Percentiles rank a stretch among this genome's conserved stretches.
These are phyloP conservation scores for Noctua comes DNA, from an alignment of 2,888 invertebrate genomes.

Conservation along the genomic window DNA sequence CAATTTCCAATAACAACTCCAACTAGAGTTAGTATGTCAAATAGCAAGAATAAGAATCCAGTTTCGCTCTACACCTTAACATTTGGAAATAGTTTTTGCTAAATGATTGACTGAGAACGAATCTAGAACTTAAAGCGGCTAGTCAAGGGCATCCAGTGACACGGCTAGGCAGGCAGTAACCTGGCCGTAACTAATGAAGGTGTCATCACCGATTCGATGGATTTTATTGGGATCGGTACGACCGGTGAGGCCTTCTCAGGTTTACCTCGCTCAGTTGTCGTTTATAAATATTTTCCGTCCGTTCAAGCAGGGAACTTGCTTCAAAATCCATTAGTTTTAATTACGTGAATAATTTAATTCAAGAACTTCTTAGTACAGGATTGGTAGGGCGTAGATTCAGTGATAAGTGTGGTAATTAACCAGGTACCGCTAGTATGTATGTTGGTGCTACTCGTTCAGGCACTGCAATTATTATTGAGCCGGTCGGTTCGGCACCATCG, in stretches of 20 bases:
- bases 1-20: background rate
- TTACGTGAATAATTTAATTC: constrained; percentile 51
- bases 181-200: constrained; percentile 74
- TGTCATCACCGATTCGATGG: constrained; percentile 66
- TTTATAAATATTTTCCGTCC: constrained; percentile 47
- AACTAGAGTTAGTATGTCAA: background rate
- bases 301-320: constrained; percentile 45
- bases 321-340: constrained; percentile 50
- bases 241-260: constrained; percentile 61
- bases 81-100: background rate
- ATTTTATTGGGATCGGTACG: constrained; percentile 52
- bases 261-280: constrained; percentile 45
- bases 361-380: constrained; percentile 37
- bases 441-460: constrained; percentile 56
- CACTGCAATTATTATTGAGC: constrained; percentile 74
- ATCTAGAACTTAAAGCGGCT: constrained; percentile 58
- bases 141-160: constrained; percentile 76
- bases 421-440: constrained; percentile 60
- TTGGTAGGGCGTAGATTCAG: constrained; percentile 34
- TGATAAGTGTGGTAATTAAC: constrained; percentile 53
- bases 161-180: constrained; percentile 64
- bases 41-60: background rate
- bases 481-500: constrained; percentile 78
- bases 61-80: background rate
- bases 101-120: constrained; percentile 36